Base-by-base conservation (phyloP, 2,113 vertebrate genomes). In the Ailuropoda melanoleuca region DNA sequence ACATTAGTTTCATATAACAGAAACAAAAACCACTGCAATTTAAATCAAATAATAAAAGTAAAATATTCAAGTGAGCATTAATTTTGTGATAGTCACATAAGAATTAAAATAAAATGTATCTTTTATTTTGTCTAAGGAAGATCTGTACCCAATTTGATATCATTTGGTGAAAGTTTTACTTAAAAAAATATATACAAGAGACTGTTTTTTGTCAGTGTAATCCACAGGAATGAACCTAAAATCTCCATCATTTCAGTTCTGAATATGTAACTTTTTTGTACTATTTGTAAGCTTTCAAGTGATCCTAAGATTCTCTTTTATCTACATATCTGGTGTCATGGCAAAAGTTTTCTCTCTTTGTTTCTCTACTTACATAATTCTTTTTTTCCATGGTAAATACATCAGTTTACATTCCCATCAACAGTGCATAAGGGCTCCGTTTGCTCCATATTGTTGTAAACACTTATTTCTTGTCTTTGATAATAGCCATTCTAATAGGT, bases 1-100 rank as follows among this genome's bases (percentile, higher is more conserved):
- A 90, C n/a, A 62, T 53, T 72, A 77, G 68, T 87, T 87, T 90
- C 24, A 87, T 66, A 48, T 87, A 96, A 74, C 60, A 70, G 53
- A 92, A 88, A 74, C 18, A 83, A 56, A 94, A 87, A 87, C 23
- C 31, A 88, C 5, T 46, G 19, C 8, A 74, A 58, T 75, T 82
- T 75, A 82, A 74, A 82, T 75, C 48, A 24, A 56, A 64, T 24
- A 89, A 34, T 68, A 89, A 85, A 89, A 50, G 26, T 60, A 89
- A 80, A 89, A 58, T 92, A 75, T 34, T 80, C 29, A 74, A 81
- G 29, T 86, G 53, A 86, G 55, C 29, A 55, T 66, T 15, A 82
- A 43, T 43, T 58, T 21, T 92, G 18, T 74, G 26, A 66, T 50
- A 66, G 11, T 39, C 34, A 75, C 9, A 43, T 75, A 92, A 86